A percentile compares a stretch with the other conserved stretches of the same genome.
Evolutionary conservation across 2,797 vertebrate species (phyloP).

Genomic region (Pseudochirops corinnae): DNA sequence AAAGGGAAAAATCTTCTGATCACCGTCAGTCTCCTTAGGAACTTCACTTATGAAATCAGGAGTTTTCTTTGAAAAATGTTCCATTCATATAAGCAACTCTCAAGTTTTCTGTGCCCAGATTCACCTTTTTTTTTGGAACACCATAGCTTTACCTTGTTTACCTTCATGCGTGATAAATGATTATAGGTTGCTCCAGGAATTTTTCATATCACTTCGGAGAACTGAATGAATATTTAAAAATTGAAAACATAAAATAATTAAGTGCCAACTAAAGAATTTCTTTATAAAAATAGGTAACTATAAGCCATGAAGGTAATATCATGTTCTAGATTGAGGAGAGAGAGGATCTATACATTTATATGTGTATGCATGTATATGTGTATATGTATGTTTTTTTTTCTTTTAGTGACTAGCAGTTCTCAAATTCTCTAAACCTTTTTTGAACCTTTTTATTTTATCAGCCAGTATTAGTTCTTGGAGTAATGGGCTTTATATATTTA

Average conservation of each 20-base stretch:
- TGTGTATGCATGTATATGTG: background rate
- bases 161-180: background rate
- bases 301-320: background rate
- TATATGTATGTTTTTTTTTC: background rate
- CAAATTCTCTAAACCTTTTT: background rate
- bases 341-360: background rate
- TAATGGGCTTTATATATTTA: background rate
- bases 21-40: background rate
- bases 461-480: background rate
- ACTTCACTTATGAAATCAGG: background rate
- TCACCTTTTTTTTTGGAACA: background rate
- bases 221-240: background rate
- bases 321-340: background rate
- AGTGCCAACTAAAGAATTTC: background rate
- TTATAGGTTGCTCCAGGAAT: background rate
- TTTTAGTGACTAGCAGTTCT: background rate
- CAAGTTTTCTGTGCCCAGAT: background rate
- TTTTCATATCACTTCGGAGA: background rate
- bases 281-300: background rate
- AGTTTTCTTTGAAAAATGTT: background rate
- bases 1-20: background rate
- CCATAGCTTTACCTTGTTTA: background rate
- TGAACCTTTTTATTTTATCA: background rate
- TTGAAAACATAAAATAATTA: background rate
- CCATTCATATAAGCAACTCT: background rate